Conservation (phyloP, 1,140 invertebrate species). For the Drosophila truncata region DNA sequence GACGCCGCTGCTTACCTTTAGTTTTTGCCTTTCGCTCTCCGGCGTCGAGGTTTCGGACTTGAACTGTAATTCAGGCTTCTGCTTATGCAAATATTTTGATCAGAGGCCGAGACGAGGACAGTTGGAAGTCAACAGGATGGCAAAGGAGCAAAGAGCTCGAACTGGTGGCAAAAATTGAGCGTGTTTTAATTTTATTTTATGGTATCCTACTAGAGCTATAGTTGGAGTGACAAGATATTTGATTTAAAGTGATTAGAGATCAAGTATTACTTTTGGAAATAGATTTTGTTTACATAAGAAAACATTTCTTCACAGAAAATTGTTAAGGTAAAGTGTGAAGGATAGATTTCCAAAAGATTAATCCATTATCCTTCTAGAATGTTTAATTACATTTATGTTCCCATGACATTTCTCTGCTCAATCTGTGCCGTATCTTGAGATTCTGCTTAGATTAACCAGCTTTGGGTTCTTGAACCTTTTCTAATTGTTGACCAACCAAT, state of each 20-base stretch:
- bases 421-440: background rate
- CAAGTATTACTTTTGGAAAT: background rate
- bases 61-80: constrained; percentile 69
- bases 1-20: constrained; percentile 61
- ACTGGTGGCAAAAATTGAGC: background rate
- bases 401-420: no score
- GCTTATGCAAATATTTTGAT: constrained; percentile 82
- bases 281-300: background rate
- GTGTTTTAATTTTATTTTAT: background rate
- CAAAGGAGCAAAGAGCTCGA: background rate
- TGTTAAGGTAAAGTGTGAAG: no score
- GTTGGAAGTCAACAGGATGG: constrained; percentile 41
- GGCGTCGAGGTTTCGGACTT: constrained; percentile 27
- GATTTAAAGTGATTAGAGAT: background rate
- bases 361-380: no score
- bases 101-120: constrained; percentile 38
- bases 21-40: constrained; percentile 6
- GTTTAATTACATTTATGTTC: no score
- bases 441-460: background rate
- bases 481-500: constrained; percentile 52
- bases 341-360: no score
- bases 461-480: constrained; percentile 21
- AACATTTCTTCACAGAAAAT: background rate
- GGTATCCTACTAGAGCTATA: no score
- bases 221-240: background rate